These are phyloP conservation scores for Halcyon badia DNA, from an alignment of 2,797 vertebrate species.

Conservation along the genomic window DNA sequence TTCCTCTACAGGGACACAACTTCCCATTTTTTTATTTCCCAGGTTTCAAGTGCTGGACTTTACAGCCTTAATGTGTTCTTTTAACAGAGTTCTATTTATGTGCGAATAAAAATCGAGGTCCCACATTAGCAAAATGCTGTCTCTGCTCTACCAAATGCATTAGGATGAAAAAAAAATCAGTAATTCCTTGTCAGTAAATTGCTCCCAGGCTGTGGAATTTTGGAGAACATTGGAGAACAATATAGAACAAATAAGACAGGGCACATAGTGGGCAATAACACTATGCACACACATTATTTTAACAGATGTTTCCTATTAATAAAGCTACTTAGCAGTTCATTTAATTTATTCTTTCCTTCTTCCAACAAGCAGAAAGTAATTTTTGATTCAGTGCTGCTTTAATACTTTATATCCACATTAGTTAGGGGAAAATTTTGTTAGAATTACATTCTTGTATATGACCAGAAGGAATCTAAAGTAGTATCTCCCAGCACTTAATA, in stretches of 20 bases:
- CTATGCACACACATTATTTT: not conserved
- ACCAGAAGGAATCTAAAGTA: not conserved
- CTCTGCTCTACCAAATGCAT: not conserved
- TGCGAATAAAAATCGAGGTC: not conserved
- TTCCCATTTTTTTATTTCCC: not conserved
- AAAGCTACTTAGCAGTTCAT: not conserved
- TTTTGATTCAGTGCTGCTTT: not conserved
- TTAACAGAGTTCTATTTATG: not conserved
- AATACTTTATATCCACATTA: conserved; percentile 1
- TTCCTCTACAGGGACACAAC: not conserved
- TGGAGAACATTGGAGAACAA: not conserved
- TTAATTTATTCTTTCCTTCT: not conserved
- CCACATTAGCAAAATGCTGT: not conserved
- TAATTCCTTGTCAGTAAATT: not conserved
- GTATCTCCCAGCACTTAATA: not conserved
- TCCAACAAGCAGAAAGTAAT: not conserved
- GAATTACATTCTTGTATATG: not conserved
- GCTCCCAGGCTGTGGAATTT: not conserved
- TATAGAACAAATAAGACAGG: not conserved
- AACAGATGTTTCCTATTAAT: not conserved
- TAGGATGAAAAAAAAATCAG: not conserved
- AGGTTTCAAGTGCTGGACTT: not conserved
- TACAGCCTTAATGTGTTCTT: not conserved
- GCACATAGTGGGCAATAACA: not conserved
- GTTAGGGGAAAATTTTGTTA: not conserved